phyloP scores from a whole-genome alignment of 2,113 vertebrate species.

The Phyllopteryx taeniolatus region DNA sequence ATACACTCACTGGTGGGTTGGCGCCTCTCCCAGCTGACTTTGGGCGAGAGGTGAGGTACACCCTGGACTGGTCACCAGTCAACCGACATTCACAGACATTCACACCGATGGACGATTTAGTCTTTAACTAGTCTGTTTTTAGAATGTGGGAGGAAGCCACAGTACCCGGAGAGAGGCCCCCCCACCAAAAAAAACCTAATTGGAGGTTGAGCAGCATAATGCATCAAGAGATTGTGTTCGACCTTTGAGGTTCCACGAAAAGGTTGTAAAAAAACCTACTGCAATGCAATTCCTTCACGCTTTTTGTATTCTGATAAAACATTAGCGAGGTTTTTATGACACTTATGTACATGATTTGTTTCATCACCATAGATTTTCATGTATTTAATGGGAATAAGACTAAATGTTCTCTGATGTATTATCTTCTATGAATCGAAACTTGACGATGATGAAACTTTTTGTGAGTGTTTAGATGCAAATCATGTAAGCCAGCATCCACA shows the following conservation, averaged over 20 bases:
- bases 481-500: slow-evolving; percentile 49
- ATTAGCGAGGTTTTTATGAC: not conserved
- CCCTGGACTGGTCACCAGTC: no score
- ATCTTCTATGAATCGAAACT: slow-evolving; percentile 28
- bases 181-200: no score
- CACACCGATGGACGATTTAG: no score
- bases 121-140: no score
- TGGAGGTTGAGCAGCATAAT: no score
- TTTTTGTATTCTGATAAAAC: not conserved
- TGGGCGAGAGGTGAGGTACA: no score
- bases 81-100: no score
- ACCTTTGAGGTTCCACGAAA: not conserved
- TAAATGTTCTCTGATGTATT: not conserved
- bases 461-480: slow-evolving; percentile 60
- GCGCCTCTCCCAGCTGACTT: no score
- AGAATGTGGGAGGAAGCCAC: no score
- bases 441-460: slow-evolving; percentile 55
- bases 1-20: no score
- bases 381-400: not conserved
- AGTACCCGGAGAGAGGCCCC: no score
- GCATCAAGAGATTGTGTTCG: not conserved
- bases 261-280: not conserved
- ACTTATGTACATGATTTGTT: not conserved
- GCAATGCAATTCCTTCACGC: not conserved
- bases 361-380: not conserved